Evolutionary conservation across 2,888 invertebrate species (phyloP), one percentile per base, ranked within the genome.

Genomic region (Galeruca laticollis): DNA sequence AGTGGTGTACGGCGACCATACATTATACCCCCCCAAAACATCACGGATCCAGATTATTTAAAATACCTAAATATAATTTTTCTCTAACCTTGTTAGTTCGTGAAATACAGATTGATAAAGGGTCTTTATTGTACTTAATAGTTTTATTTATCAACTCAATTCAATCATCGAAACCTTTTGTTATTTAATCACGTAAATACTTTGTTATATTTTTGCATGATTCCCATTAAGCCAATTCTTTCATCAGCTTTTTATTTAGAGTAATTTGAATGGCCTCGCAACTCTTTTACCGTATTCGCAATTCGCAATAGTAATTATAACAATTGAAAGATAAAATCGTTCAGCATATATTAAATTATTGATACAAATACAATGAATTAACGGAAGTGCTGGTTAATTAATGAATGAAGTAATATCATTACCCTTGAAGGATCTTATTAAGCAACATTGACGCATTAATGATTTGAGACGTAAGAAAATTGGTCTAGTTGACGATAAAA

Each of bases 231-330:
- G 9, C 18, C 8, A 15, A 47, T 47, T 47, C 15, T 47, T 47
- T 47, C 47, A 47, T 47, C 47, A 47, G 15, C 18, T 47, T 47
- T 47, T 18, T 47, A 35, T 33, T 35, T 57, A 3, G 18, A 31
- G 18, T 54, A 31, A 35, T 35, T 57, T 57, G 3, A 57, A 35
- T 35, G 56, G 35, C 56, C 56, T 57, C 15, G 56, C 56, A 57
- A 35, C 26, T 52, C 26, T 35, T 15, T 57, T 57, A 57, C 35
- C n/a, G 35, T 6, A 6, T 26, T 26, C 2, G 26, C 6, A n/a
- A n/a, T 33, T 56, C 8, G 21, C 18, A 8, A 47, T 47, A 47
- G 0, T 40, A 40, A 43, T 43, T 43, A n/a, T 47, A 47, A 47
- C 15, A 47, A 18, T 2, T 0, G 0, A n/a, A 15, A n/a, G 9